Evolutionary conservation across 2,888 invertebrate genomes (phyloP).

Genomic region (Tubulanus polymorphus): DNA sequence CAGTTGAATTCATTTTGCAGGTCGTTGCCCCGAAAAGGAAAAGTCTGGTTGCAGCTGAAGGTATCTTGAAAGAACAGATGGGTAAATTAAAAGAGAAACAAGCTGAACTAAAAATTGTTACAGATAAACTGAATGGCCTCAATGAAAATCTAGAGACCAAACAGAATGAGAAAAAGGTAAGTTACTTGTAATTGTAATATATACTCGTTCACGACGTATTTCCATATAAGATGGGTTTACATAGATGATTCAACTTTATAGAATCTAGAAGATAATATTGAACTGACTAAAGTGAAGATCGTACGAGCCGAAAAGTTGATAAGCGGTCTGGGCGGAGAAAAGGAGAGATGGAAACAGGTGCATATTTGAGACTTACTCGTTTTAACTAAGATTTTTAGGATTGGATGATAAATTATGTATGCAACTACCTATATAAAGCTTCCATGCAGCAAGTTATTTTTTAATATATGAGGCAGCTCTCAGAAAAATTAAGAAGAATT

Average conservation of each 20-base stretch:
- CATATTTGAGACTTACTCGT: not conserved
- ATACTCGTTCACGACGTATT: not conserved
- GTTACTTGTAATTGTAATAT: not conserved
- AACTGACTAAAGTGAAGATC: slow-evolving; percentile 50
- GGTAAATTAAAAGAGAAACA: slow-evolving; percentile 41
- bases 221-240: not conserved
- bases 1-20: slow-evolving; percentile 20
- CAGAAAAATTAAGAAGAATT: too few relatives aligned
- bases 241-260: slow-evolving; percentile 14
- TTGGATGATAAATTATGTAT: too few relatives aligned
- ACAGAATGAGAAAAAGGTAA: slow-evolving; percentile 46
- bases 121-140: slow-evolving; percentile 42
- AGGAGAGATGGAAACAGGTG: slow-evolving; percentile 50
- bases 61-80: slow-evolving; percentile 40
- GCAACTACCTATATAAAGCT: too few relatives aligned
- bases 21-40: slow-evolving; percentile 50
- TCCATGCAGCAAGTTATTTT: too few relatives aligned
- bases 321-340: slow-evolving; percentile 51
- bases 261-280: slow-evolving; percentile 50
- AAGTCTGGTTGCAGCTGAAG: slow-evolving; percentile 42
- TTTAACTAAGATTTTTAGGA: not conserved
- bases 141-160: slow-evolving; percentile 43
- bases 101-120: slow-evolving; percentile 43
- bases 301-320: slow-evolving; percentile 52
- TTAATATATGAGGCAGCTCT: too few relatives aligned